Base-by-base conservation (phyloP, 2,888 invertebrate genomes). In the Silvanus unidentatus region DNA sequence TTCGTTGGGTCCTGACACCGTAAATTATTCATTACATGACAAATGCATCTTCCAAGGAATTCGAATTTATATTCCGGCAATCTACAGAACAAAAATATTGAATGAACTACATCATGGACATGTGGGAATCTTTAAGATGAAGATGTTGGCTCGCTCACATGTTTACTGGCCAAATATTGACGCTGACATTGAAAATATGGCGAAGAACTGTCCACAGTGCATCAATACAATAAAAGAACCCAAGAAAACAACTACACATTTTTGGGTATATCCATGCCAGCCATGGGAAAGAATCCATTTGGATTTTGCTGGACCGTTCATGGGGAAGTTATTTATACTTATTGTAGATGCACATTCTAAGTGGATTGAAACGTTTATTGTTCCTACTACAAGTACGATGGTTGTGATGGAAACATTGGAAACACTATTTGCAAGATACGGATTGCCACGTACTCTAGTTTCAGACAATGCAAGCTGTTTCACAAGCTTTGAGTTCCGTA, bases 61-160 rank as follows among this genome's bases (percentile, higher is more conserved):
- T 5, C 32, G 54, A 49, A 43, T 53, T 13, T 42, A 54, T 3
- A 49, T 45, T 30, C 54, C 51, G 13, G 12, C 37, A 28, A 37
- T 40, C 1, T 41, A 53, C 41, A 11, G 39, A 37, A 39, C 35
- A 10, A 9, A 46, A n/a, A 15, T 49, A 13, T 39, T 49, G 22
- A 22, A 39, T 22, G 29, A 40, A 30, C 57, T 57, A 40, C 59
- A 59, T 44, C 47, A 11, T 12, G 16, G 42, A 10, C 45, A 50
- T 34, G 28, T 44, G 12, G 49, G 45, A 3, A 42, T 49, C 6
- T 15, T 45, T 6, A 48, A 48, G 39, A 45, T 40, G 45, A 48
- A 48, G 16, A 22, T 42, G 5, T 35, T 48, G n/a, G 43, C 43
- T 4, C 32, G 32, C n/a, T 12, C 11, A 6, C 37, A 13, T 37